Evolutionary conservation across 1,140 invertebrate species (phyloP).

Genomic region (Myzus persicae): DNA sequence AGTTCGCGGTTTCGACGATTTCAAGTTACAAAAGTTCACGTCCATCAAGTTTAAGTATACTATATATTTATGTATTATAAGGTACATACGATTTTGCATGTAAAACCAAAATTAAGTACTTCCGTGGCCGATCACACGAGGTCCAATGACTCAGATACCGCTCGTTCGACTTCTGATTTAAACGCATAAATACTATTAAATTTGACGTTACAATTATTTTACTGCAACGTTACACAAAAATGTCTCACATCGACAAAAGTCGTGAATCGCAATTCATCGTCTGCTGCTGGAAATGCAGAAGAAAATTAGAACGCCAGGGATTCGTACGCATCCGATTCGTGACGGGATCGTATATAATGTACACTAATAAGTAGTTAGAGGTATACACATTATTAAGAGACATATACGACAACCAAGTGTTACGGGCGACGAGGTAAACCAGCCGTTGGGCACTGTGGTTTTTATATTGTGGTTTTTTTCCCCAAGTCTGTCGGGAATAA

Average conservation of each 20-base stretch:
- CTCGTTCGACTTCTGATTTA: neutral
- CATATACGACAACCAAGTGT: neutral
- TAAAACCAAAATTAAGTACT: too few species aligned
- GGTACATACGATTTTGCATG: too few species aligned
- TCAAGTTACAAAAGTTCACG: too few species aligned
- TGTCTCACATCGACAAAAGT: neutral
- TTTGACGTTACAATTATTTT: too few species aligned
- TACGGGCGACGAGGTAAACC: neutral
- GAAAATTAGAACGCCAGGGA: neutral
- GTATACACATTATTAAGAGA: neutral
- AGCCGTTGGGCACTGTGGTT: neutral
- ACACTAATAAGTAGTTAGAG: neutral
- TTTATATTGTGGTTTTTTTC: neutral
- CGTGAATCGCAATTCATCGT: neutral
- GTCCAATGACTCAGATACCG: neutral
- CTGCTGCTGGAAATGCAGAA: neutral
- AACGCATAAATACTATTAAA: neutral
- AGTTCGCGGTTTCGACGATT: too few species aligned
- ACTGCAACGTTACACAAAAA: neutral
- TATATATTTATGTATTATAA: too few species aligned
- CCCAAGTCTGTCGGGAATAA: neutral
- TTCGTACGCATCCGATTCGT: neutral
- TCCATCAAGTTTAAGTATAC: too few species aligned
- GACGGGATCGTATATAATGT: neutral
- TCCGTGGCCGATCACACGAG: neutral